Percentiles rank a stretch among this genome's conserved stretches.
These are phyloP conservation scores for Chlorops oryzae DNA, from an alignment of 1,140 invertebrate genomes.

Conservation along the genomic window DNA sequence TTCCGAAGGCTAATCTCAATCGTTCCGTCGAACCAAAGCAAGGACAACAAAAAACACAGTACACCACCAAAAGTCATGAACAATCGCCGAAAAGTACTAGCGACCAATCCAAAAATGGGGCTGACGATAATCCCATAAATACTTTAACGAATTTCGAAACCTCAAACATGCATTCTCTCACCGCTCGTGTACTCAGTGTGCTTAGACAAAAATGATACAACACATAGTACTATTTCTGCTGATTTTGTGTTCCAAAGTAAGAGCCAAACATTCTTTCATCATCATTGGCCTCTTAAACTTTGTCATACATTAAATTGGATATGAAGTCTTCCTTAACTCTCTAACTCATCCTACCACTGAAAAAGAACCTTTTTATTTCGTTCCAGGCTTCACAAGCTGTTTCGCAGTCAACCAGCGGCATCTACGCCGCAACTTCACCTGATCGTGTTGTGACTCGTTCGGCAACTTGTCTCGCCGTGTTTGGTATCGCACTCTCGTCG, in stretches of 20 bases:
- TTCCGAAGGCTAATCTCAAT: no score
- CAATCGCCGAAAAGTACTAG: no score
- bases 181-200: no score
- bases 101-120: no score
- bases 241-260: neutral
- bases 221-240: neutral
- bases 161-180: no score
- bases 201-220: neutral
- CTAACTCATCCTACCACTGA: slow-evolving; percentile 16
- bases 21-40: no score
- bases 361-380: slow-evolving; percentile 4
- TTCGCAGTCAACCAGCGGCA: slow-evolving; percentile 31
- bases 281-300: neutral
- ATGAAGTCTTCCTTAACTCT: slow-evolving; percentile 20
- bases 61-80: no score
- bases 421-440: slow-evolving; percentile 44
- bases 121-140: no score
- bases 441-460: slow-evolving; percentile 53
- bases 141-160: no score
- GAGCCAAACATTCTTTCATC: neutral
- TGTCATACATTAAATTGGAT: neutral
- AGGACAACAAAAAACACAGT: no score
- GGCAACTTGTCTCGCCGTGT: slow-evolving; percentile 52
- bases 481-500: slow-evolving; percentile 55
- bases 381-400: slow-evolving; percentile 26